Conservation (phyloP, 2,888 invertebrate genomes). For the Panzeria rudis region DNA sequence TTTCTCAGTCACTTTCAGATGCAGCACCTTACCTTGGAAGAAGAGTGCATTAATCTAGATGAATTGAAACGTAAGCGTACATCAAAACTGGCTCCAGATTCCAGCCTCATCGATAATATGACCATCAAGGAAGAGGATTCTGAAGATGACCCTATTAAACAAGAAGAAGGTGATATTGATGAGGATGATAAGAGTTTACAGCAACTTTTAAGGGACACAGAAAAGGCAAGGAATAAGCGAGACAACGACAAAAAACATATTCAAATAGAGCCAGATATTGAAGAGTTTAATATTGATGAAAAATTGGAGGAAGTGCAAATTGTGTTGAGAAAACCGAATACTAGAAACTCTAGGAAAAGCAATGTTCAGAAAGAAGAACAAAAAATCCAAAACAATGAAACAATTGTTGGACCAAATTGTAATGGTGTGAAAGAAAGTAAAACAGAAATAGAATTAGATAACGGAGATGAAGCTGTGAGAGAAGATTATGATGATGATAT, state of each 20-base stretch:
- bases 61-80: slow-evolving; percentile 46
- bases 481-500: slow-evolving; percentile 52
- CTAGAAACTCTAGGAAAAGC: slow-evolving; percentile 34
- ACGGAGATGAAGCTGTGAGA: slow-evolving; percentile 41
- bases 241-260: not conserved
- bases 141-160: slow-evolving; percentile 71
- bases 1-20: slow-evolving; percentile 77
- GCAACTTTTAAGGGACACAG: slow-evolving; percentile 44
- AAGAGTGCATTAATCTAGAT: slow-evolving; percentile 55
- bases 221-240: not conserved
- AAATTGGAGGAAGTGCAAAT: slow-evolving; percentile 41
- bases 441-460: slow-evolving; percentile 12
- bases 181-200: slow-evolving; percentile 54
- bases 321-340: slow-evolving; percentile 43
- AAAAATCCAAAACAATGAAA: not conserved
- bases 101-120: slow-evolving; percentile 42
- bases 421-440: not conserved
- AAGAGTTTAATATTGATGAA: no score
- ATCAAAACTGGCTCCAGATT: slow-evolving; percentile 32
- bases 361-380: slow-evolving; percentile 13
- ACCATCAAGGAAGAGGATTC: slow-evolving; percentile 63
- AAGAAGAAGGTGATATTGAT: slow-evolving; percentile 52
- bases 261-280: not conserved
- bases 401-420: not conserved
- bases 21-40: slow-evolving; percentile 65